These are phyloP conservation scores for Lepeophtheirus salmonis DNA, from an alignment of 1,140 invertebrate genomes.

Conservation along the genomic window DNA sequence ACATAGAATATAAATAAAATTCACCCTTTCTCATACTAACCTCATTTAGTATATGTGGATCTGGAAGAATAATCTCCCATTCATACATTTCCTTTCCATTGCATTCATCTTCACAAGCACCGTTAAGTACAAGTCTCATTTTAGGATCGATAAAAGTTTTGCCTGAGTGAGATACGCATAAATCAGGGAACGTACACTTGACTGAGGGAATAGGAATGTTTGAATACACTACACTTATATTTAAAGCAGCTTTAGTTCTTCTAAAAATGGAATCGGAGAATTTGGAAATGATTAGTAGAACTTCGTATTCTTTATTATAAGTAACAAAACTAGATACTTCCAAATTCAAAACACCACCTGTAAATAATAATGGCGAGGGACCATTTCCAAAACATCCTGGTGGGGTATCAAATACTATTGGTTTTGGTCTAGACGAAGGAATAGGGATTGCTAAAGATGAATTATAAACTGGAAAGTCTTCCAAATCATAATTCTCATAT, in stretches of 20 bases:
- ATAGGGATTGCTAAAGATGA: not conserved
- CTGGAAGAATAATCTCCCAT: not conserved
- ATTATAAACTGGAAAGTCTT: not conserved
- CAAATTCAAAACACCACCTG: not conserved
- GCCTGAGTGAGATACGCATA: not conserved
- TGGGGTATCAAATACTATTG: not conserved
- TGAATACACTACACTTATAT: not conserved
- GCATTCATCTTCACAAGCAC: not conserved
- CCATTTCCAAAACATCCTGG: not conserved
- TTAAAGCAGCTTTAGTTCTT: not conserved
- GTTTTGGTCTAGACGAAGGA: not conserved
- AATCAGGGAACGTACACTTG: not conserved
- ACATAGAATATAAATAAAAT: too few species aligned
- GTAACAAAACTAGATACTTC: not conserved
- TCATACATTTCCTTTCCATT: not conserved
- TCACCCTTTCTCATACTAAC: too few species aligned
- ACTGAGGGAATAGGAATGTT: not conserved
- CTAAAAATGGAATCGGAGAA: not conserved
- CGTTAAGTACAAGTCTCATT: not conserved
- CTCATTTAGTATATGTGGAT: not conserved
- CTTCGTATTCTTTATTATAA: not conserved
- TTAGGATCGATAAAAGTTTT: not conserved
- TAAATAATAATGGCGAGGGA: not conserved
- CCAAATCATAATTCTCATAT: not conserved
- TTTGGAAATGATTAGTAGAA: not conserved